Evolutionary conservation across 2,888 invertebrate species (phyloP), one percentile per base, ranked within the genome.

Genomic region (Diplolepis rosae): DNA sequence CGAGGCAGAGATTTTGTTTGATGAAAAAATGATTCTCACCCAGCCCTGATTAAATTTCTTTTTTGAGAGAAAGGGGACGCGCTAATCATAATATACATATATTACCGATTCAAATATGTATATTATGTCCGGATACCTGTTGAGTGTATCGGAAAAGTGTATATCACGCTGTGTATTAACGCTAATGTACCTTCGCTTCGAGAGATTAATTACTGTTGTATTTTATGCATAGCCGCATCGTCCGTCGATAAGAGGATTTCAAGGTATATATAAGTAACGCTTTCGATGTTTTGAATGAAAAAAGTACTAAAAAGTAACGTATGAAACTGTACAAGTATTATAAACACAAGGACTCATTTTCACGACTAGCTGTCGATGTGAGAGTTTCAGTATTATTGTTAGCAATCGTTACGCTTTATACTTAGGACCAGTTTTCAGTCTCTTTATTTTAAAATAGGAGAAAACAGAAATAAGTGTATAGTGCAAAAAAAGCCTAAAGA

Each of bases 101-200:
- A 42, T 74, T 56, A 22, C 9, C 67, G 66, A 65, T 69, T 66
- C 56, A 66, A 65, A 66, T 70, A 69, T 71, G 67, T 22, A 66
- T 67, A 66, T 50, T 70, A 51, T 61, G 67, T 68, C 54, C 66
- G 65, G 61, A 69, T 39, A 70, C 35, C 68, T 66, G 24, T 56
- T 70, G 54, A 54, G 50, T 50, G 24, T 35, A 69, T 66, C 66
- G 66, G 69, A 70, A n/a, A 70, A 68, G 65, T 70, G 68, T 48
- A 35, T 67, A 75, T 45, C 45, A 45, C 22, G 48, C 48, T 48
- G 48, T 48, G 48, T 74, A 74, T 77, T 73, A 77, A 76, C 75
- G 75, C 73, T 75, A 77, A 76, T 78, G 79, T 80, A 81, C 81
- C 80, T 82, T 79, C 78, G 80, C 79, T 80, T 81, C 77, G 78